Evolutionary conservation across 1,140 invertebrate genomes (phyloP), one percentile per base, ranked within the genome.

Genomic region (Harlomillsia oculata): DNA sequence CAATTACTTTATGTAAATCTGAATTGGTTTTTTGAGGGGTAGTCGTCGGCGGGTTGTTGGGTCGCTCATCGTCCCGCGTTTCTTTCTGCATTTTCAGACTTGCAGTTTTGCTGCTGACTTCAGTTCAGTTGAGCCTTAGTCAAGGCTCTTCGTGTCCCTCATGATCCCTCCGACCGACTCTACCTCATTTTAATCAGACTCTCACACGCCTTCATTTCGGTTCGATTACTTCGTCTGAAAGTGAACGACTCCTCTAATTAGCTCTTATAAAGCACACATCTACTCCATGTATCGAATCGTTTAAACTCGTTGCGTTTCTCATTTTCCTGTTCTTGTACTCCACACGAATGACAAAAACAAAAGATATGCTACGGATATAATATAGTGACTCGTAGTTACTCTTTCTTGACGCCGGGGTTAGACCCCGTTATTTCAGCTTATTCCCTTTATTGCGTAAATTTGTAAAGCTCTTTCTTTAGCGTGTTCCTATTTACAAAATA

Each of bases 1-100:
- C 62, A 64, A 64, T 64, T 64, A 64, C 62, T 64, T 62, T 62
- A 64, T 64, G 62, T 53, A 60, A 64, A 64, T 64, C 54, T 49
- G 46, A 59, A 63, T 62, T 55, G 55, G 55, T 57, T 62, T 62
- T 62, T 62, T 52, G 30, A 48, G 39, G 60, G 46, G 44, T 25
- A 46, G 32, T 46, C 11, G 32, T 16, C 5, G 14, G 30, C 30
- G 16, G 28, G 43, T 41, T 23, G 14, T 11, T 25, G 32, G 9
- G 34, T 8, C 28, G 41, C 34, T 6, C 6, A 41, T 18, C 34
- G 34, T 43, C 53, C 25, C 41, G 16, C 5, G 30, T 32, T 18
- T 45, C 18, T 41, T 41, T 20, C 6, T 20, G 39, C 16, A 41
- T 9, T 41, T 41, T n/a, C n/a, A n/a, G n/a, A n/a, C n/a, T n/a